Conservation (phyloP, 2,797 vertebrate species). For the Coilia nasus region DNA sequence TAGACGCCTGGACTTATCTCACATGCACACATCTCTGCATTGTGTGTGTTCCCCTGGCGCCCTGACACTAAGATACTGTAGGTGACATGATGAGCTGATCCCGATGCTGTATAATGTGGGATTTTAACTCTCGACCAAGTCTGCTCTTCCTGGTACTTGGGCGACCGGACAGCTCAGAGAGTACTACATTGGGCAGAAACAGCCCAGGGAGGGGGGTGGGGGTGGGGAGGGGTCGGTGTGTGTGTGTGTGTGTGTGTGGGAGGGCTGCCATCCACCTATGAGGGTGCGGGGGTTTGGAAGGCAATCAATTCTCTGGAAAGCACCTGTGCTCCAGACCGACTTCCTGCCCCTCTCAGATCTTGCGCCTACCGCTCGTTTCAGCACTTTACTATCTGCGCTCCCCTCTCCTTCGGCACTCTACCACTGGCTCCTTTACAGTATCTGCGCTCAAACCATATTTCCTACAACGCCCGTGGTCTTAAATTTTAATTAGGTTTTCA, state of each 20-base stretch:
- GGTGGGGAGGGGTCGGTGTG: no score
- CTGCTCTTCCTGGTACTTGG: neutral
- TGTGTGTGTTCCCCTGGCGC: neutral
- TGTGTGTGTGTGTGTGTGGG: neutral
- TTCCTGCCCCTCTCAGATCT: neutral
- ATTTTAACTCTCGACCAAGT: neutral
- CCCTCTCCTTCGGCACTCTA: neutral
- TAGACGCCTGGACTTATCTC: neutral
- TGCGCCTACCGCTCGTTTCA: neutral
- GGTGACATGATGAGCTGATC: neutral
- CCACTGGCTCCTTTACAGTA: neutral
- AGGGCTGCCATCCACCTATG: conserved; percentile 44
- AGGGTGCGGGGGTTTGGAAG: neutral
- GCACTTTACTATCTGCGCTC: conserved; percentile 2
- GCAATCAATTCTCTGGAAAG: conserved; percentile 41
- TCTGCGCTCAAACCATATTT: conserved; percentile 7
- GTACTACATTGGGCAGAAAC: neutral
- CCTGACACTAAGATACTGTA: neutral
- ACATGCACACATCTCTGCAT: neutral
- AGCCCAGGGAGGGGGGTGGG: neutral
- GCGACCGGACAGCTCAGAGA: neutral
- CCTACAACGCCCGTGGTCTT: conserved; percentile 47
- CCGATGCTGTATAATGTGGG: neutral
- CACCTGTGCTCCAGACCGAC: conserved; percentile 38
- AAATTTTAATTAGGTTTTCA: conserved; percentile 55